Conservation (phyloP, 2,113 vertebrate species). For the Panthera leo region DNA sequence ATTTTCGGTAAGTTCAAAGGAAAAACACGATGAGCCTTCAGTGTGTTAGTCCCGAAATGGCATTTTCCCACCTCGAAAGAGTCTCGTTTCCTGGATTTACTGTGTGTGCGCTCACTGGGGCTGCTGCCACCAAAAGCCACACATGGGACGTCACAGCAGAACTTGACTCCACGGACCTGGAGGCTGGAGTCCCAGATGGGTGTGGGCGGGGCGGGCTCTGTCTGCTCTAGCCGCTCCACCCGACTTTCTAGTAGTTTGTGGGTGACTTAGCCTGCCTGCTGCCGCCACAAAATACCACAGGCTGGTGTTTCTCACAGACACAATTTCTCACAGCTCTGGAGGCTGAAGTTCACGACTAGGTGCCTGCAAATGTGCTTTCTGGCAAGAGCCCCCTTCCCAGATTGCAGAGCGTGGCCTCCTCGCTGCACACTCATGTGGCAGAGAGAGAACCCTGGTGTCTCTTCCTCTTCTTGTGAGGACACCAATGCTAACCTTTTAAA, state of each 20-base stretch:
- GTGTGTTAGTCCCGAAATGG: background rate
- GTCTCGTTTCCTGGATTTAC: background rate
- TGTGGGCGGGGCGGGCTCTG: background rate
- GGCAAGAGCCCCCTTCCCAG: background rate
- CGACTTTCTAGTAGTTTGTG: background rate
- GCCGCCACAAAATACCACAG: background rate
- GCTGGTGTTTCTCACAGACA: too few species aligned
- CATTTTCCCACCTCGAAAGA: background rate
- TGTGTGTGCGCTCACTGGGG: rapidly evolving
- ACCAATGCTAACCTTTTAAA: background rate
- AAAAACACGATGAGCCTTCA: background rate
- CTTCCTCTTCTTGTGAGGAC: background rate
- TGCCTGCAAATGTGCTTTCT: rapidly evolving
- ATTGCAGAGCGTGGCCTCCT: background rate
- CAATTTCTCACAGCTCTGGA: background rate
- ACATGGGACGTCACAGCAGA: rapidly evolving
- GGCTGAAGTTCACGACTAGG: rapidly evolving
- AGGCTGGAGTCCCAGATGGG: background rate
- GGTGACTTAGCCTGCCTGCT: too few species aligned
- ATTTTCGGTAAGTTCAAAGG: background rate
- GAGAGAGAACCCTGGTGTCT: background rate
- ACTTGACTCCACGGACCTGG: background rate
- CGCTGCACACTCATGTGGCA: rapidly evolving
- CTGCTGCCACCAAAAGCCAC: background rate
- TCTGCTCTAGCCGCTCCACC: too few species aligned